A percentile compares a stretch with the other conserved stretches of the same genome.
Evolutionary conservation across 2,888 invertebrate species (phyloP).

Genomic region (Synergus japonicus): DNA sequence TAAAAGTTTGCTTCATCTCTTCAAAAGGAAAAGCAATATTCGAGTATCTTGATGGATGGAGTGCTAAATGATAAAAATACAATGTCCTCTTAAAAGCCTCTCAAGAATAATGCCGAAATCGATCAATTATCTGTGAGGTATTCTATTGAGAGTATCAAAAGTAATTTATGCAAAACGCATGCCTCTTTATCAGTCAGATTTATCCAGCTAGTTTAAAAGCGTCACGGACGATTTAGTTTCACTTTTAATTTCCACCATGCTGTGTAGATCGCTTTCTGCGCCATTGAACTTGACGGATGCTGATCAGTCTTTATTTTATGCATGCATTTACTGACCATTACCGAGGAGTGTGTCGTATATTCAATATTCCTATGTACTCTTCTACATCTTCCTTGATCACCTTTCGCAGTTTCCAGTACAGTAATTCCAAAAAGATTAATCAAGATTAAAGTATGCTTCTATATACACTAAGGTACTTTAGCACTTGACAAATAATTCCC

Average conservation of each 20-base stretch:
- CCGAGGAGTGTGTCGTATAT: not conserved
- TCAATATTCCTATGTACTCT: not conserved
- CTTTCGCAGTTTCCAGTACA: not conserved
- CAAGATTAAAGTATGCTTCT: not conserved
- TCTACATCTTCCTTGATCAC: not conserved
- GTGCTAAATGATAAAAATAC: slow-evolving; percentile 15
- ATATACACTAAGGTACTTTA: not conserved
- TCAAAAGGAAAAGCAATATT: not conserved
- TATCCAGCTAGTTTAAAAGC: not conserved
- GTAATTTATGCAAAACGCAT: not conserved
- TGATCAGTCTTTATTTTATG: slow-evolving; percentile 24
- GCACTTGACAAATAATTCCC: not conserved
- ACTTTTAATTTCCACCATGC: slow-evolving; percentile 27
- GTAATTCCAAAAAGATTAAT: not conserved
- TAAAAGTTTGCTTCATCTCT: not conserved
- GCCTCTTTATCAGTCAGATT: not conserved
- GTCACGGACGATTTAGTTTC: slow-evolving; percentile 32
- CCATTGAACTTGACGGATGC: slow-evolving; percentile 35
- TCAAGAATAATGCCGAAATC: not conserved
- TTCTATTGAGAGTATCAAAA: not conserved
- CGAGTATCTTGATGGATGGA: slow-evolving; percentile 16
- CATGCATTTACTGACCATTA: slow-evolving; percentile 23
- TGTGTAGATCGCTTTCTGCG: slow-evolving; percentile 33
- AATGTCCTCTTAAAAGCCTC: not conserved
- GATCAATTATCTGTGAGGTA: not conserved